Evolutionary conservation across 2,888 invertebrate species (phyloP).

Genomic region (Hypomecis punctinalis): DNA sequence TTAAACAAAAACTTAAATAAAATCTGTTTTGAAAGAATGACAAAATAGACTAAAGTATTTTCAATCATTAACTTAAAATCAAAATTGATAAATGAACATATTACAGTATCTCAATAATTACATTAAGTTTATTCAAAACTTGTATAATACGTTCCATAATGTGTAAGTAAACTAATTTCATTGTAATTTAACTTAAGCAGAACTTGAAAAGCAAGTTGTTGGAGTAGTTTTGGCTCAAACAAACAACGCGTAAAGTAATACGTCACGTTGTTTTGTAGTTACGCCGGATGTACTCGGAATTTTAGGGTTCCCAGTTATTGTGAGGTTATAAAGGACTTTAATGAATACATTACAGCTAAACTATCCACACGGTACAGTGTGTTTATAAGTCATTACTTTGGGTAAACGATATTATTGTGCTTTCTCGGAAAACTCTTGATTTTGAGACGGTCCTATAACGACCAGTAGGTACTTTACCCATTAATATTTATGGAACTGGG

Average conservation of each 20-base stretch:
- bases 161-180: constrained; percentile 16
- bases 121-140: neutral
- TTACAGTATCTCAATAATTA: neutral
- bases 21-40: too few relatives aligned
- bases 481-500: too few relatives aligned
- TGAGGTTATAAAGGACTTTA: neutral
- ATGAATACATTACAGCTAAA: too few relatives aligned
- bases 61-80: too few relatives aligned
- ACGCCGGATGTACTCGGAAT: neutral
- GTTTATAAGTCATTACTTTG: neutral
- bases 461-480: too few relatives aligned
- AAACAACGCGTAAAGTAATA: constrained; percentile 17
- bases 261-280: constrained; percentile 22
- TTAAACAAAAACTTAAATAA: too few relatives aligned
- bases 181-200: constrained; percentile 12
- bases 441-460: too few relatives aligned
- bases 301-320: constrained; percentile 9
- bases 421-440: too few relatives aligned
- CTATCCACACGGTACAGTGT: too few relatives aligned
- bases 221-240: constrained; percentile 19
- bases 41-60: too few relatives aligned
- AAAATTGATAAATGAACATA: too few relatives aligned
- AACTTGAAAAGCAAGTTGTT: constrained; percentile 16
- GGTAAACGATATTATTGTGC: neutral
- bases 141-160: neutral